A percentile compares a stretch with the other conserved stretches of the same genome.
Evolutionary conservation across 2,888 invertebrate species (phyloP).

Genomic region (Diadegma fenestrale): DNA sequence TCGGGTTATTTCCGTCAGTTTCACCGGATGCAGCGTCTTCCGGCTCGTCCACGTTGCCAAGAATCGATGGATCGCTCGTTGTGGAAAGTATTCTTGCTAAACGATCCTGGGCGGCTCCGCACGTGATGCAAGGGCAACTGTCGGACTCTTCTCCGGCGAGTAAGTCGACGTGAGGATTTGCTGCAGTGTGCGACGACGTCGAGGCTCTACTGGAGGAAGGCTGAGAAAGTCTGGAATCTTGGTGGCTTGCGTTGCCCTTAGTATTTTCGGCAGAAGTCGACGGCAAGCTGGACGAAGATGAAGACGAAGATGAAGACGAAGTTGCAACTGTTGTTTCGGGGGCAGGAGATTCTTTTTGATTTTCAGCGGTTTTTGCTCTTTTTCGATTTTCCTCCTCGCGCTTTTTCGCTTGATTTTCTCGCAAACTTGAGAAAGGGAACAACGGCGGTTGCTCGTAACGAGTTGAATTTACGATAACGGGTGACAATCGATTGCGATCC

Average conservation of each 20-base stretch:
- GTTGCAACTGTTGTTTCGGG: background rate
- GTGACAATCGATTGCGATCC: constrained; percentile 75
- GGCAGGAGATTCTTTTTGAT: background rate
- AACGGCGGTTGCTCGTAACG: constrained; percentile 78
- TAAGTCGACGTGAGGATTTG: background rate
- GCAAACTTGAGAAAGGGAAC: constrained; percentile 78
- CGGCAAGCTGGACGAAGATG: constrained; percentile 10
- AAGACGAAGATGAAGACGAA: constrained; percentile 4
- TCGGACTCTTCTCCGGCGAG: background rate
- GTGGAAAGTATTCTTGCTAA: background rate
- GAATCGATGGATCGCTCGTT: background rate
- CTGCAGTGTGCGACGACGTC: background rate
- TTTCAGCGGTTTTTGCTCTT: background rate
- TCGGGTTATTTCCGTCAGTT: background rate
- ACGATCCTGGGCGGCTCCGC: background rate
- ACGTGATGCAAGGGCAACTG: background rate
- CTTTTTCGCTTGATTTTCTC: constrained; percentile 73
- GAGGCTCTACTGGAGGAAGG: constrained; percentile 9
- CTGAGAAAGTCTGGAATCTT: background rate
- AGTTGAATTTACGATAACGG: constrained; percentile 76
- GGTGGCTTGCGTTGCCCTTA: background rate
- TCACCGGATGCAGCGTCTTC: constrained; percentile 44
- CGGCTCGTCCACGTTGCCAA: background rate
- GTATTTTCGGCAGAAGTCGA: constrained; percentile 30
- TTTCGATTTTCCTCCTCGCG: constrained; percentile 45